Evolutionary conservation across 2,113 vertebrate genomes (phyloP).

Genomic region (Crotophaga sulcirostris): DNA sequence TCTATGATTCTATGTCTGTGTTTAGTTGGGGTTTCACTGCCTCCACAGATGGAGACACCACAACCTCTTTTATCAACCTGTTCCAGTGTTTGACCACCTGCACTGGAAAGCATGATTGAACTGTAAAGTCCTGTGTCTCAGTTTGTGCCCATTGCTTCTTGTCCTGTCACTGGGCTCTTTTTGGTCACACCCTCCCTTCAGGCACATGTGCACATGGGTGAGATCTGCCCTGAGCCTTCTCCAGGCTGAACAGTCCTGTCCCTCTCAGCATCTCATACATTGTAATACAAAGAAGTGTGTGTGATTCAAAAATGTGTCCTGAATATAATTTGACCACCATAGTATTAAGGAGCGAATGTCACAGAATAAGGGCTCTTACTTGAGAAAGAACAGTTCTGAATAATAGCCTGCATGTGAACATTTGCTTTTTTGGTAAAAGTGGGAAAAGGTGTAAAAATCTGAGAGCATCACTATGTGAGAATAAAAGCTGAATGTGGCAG

Average conservation of each 20-base stretch:
- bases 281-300: neutral
- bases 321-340: neutral
- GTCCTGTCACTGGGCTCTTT: too few relatives aligned
- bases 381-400: neutral
- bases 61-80: neutral
- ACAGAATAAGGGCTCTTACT: neutral
- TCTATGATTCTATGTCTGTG: too few relatives aligned
- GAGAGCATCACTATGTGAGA: neutral
- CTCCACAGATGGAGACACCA: neutral
- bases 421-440: neutral
- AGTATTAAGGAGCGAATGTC: neutral
- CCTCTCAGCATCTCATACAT: neutral
- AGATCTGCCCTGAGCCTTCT: too few relatives aligned
- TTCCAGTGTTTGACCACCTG: neutral
- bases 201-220: too few relatives aligned
- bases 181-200: too few relatives aligned
- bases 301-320: neutral
- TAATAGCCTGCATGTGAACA: neutral
- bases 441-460: neutral
- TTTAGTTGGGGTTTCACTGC: neutral
- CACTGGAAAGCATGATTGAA: accelerated
- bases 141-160: too few relatives aligned
- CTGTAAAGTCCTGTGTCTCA: accelerated
- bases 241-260: too few relatives aligned
- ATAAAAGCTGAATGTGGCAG: neutral